Conservation (phyloP, 2,888 invertebrate species). For the Microctonus brassicae region DNA sequence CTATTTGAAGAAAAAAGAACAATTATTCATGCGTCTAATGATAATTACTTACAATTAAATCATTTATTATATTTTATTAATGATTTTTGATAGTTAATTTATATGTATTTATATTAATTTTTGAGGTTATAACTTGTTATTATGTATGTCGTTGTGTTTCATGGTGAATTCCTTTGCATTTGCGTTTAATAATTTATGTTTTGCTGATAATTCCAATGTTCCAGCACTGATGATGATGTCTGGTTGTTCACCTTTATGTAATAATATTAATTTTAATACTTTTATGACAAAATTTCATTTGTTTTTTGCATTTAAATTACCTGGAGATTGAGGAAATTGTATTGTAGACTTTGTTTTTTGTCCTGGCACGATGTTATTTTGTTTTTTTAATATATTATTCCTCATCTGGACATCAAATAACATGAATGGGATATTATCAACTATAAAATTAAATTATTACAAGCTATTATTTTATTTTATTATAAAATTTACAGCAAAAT, state of each 20-base stretch:
- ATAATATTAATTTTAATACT: slow-evolving; percentile 24
- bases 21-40: background rate
- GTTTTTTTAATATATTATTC: slow-evolving; percentile 78
- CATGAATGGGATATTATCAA: too few relatives aligned
- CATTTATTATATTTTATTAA: too few relatives aligned
- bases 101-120: too few relatives aligned
- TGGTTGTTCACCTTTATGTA: slow-evolving; percentile 75
- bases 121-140: slow-evolving; percentile 54
- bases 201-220: too few relatives aligned
- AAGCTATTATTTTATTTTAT: too few relatives aligned
- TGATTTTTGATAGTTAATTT: too few relatives aligned
- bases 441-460: too few relatives aligned
- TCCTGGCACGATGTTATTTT: slow-evolving; percentile 80
- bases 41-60: too few relatives aligned
- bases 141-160: slow-evolving; percentile 73
- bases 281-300: background rate
- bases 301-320: slow-evolving; percentile 71
- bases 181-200: slow-evolving; percentile 82
- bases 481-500: too few relatives aligned
- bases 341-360: slow-evolving; percentile 84
- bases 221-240: slow-evolving; percentile 71
- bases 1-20: background rate
- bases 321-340: slow-evolving; percentile 91
- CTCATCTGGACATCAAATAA: slow-evolving; percentile 65
- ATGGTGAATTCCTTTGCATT: slow-evolving; percentile 93